phyloP scores from a whole-genome alignment of 1,140 invertebrate genomes.

The Ctenoplectra terminalis region DNA sequence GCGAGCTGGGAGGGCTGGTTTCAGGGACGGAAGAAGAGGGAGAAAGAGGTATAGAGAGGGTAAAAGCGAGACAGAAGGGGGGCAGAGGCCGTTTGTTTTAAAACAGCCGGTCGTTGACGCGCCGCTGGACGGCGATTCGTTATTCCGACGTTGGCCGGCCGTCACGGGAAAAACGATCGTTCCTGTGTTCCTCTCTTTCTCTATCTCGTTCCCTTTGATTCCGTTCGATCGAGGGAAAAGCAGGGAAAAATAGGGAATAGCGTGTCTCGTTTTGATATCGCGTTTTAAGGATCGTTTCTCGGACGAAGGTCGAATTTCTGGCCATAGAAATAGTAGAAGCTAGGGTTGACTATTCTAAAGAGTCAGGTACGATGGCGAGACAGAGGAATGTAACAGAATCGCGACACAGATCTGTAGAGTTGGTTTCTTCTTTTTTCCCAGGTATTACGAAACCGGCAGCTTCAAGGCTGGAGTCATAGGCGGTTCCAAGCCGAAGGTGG shows the following conservation, averaged over 20 bases:
- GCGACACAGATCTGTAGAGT: conserved; percentile 15
- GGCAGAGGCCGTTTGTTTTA: conserved; percentile 68
- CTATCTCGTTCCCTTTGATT: background rate
- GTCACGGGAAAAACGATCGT: conserved; percentile 64
- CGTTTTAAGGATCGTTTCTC: too few relatives aligned
- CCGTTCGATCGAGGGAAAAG: background rate
- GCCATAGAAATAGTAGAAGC: background rate
- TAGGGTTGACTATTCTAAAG: background rate
- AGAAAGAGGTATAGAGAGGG: background rate
- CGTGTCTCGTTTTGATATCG: background rate
- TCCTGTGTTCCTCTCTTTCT: conserved; percentile 34
- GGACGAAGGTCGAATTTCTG: background rate
- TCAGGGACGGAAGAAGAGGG: conserved; percentile 18
- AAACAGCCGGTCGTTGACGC: conserved; percentile 71
- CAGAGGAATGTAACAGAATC: background rate
- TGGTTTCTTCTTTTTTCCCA: conserved; percentile 77
- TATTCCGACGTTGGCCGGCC: conserved; percentile 66
- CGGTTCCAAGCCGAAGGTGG: conserved; percentile 99
- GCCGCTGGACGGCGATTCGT: conserved; percentile 68
- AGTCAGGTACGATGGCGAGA: background rate
- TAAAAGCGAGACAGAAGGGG: background rate
- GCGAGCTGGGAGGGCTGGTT: conserved; percentile 45
- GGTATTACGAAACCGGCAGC: conserved; percentile 99
- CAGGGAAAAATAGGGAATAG: background rate
- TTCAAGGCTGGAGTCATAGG: conserved; percentile 99